phyloP scores from a whole-genome alignment of 2,888 invertebrate genomes.

The Willowsia nigromaculata region DNA sequence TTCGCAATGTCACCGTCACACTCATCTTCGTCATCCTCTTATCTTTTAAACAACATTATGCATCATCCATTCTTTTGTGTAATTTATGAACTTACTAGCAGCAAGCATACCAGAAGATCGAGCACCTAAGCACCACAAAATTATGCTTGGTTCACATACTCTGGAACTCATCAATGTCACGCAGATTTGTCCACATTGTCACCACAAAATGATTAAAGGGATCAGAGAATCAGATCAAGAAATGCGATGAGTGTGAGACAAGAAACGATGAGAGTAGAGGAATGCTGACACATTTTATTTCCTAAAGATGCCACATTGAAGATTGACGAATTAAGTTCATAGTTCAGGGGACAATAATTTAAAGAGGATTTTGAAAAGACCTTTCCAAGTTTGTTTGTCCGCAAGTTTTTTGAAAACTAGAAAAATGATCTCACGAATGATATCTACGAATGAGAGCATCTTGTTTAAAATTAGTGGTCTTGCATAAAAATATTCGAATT shows the following conservation, averaged over 20 bases:
- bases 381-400: neutral
- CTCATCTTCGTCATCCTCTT: neutral
- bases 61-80: neutral
- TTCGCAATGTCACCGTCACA: slow-evolving; percentile 32
- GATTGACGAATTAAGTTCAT: too few relatives aligned
- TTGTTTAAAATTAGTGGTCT: neutral
- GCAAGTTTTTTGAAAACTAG: slow-evolving; percentile 3
- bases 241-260: neutral
- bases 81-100: neutral
- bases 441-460: neutral
- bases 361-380: neutral
- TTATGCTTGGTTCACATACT: slow-evolving; percentile 47
- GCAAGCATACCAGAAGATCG: slow-evolving; percentile 7
- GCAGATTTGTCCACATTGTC: slow-evolving; percentile 61
- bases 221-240: neutral
- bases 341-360: neutral
- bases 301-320: too few relatives aligned
- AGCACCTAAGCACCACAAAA: slow-evolving; percentile 39
- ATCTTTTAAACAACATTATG: slow-evolving; percentile 2
- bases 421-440: slow-evolving; percentile 8
- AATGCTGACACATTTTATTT: slow-evolving; percentile 27
- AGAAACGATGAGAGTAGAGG: neutral
- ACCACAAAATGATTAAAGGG: slow-evolving; percentile 43
- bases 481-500: neutral
- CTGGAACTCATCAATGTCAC: slow-evolving; percentile 62